Percentiles rank a stretch among this genome's conserved stretches.
phyloP scores from a whole-genome alignment of 2,888 invertebrate genomes.

The Desoria tigrina region DNA sequence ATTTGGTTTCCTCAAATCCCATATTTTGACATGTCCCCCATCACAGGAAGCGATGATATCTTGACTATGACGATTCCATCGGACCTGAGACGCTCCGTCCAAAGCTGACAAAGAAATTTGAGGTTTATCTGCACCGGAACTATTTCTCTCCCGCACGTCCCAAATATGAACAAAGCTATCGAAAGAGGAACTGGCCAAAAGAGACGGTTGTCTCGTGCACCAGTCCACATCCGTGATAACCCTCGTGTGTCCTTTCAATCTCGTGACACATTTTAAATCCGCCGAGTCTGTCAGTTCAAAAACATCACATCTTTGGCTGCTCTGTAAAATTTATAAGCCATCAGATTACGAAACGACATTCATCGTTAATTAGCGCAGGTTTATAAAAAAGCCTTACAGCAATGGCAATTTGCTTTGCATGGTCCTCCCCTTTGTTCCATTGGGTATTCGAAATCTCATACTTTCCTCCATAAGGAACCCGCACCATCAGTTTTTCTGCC shows the following conservation, averaged over 20 bases:
- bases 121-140: slow-evolving; percentile 63
- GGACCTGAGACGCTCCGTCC: slow-evolving; percentile 90
- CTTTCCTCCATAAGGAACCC: slow-evolving; percentile 84
- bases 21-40: slow-evolving; percentile 91
- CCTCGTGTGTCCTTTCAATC: slow-evolving; percentile 77
- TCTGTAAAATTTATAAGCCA: slow-evolving; percentile 62
- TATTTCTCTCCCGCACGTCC: slow-evolving; percentile 27
- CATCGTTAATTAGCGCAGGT: too few relatives aligned
- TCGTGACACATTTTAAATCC: slow-evolving; percentile 71
- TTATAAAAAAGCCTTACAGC: too few relatives aligned
- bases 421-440: slow-evolving; percentile 62
- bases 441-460: slow-evolving; percentile 90
- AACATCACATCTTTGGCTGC: slow-evolving; percentile 83
- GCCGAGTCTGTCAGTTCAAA: slow-evolving; percentile 67
- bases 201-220: slow-evolving; percentile 75
- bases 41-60: slow-evolving; percentile 89
- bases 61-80: slow-evolving; percentile 84
- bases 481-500: slow-evolving; percentile 67
- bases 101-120: slow-evolving; percentile 76
- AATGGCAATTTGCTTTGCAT: slow-evolving; percentile 68
- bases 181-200: slow-evolving; percentile 57
- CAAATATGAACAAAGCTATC: slow-evolving; percentile 41
- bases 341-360: slow-evolving; percentile 14
- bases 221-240: slow-evolving; percentile 90
- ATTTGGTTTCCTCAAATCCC: slow-evolving; percentile 88